Evolutionary conservation across 2,888 invertebrate species (phyloP), one percentile per base, ranked within the genome.

Genomic region (Blera fallax): DNA sequence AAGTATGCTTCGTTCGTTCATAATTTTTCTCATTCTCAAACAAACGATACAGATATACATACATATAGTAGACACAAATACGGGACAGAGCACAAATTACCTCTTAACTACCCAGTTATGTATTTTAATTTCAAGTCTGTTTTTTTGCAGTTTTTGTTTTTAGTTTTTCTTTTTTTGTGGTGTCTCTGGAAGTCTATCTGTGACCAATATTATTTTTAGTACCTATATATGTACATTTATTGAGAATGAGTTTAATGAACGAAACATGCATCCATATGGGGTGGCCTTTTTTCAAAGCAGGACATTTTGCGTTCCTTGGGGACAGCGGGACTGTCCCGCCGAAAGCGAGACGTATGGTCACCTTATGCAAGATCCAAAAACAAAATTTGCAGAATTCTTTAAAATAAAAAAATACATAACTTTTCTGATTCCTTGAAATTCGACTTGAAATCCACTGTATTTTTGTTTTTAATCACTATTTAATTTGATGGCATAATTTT

Each of bases 281-380:
- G 27, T 52, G 52, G 24, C 52, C 52, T 52, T 52, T 52, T 52
- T 52, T 52, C 52, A 52, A 52, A 52, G n/a, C 27, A 14, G 52
- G 24, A 52, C 27, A 52, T 52, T 52, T 52, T 52, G 52, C 52
- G 52, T 52, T 52, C 7, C 27, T 52, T 52, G 52, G 27, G 52
- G 52, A 29, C 29, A 27, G 29, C 52, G 52, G 29, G 29, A 14
- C 24, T n/a, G n/a, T n/a, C n/a, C n/a, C n/a, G n/a, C 52, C 52
- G 52, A 52, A 27, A 52, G 52, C 14, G 52, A 29, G 24, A 14
- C 29, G 21, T 21, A 50, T 24, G 21, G 50, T 50, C 24, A 50
- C 24, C 14, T 24, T 16, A n/a, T n/a, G n/a, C n/a, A n/a, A n/a
- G n/a, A n/a, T n/a, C n/a, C n/a, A n/a, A n/a, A n/a, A n/a, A n/a